Percentiles rank a stretch among this genome's conserved stretches.
phyloP scores from a whole-genome alignment of 2,888 invertebrate species.

The Caenorhabditis sp. region DNA sequence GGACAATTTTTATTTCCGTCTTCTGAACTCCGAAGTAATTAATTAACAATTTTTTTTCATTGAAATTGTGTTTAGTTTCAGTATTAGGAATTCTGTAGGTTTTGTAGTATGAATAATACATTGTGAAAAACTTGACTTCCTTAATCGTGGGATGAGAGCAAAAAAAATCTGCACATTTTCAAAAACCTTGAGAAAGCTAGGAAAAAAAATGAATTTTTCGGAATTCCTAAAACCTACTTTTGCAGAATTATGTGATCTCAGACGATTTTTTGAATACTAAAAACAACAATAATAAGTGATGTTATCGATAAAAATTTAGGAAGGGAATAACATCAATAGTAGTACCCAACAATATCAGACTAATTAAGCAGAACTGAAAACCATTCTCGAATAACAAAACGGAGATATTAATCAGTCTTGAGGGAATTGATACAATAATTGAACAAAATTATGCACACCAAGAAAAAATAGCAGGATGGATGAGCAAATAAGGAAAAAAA shows the following conservation, averaged over 20 bases:
- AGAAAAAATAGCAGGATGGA: neutral
- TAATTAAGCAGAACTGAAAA: neutral
- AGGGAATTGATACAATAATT: neutral
- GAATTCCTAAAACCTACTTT: too few relatives aligned
- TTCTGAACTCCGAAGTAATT: too few relatives aligned
- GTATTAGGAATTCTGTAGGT: neutral
- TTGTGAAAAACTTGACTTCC: neutral
- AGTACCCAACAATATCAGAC: neutral
- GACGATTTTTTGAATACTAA: too few relatives aligned
- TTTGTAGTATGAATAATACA: neutral
- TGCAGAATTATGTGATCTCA: too few relatives aligned
- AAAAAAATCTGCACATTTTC: neutral
- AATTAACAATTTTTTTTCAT: neutral
- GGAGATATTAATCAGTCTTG: neutral
- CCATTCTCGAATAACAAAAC: neutral
- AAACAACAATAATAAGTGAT: too few relatives aligned
- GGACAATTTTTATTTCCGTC: neutral
- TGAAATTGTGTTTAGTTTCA: neutral
- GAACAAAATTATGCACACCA: neutral
- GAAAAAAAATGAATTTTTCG: too few relatives aligned
- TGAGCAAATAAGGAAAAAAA: conserved; percentile 1
- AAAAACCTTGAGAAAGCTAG: neutral
- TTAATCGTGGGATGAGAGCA: neutral
- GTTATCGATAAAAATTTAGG: neutral
- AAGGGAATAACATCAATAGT: neutral